These are phyloP conservation scores for Xiphorhynchus elegans DNA, from an alignment of 2,113 vertebrate species.

Conservation along the genomic window DNA sequence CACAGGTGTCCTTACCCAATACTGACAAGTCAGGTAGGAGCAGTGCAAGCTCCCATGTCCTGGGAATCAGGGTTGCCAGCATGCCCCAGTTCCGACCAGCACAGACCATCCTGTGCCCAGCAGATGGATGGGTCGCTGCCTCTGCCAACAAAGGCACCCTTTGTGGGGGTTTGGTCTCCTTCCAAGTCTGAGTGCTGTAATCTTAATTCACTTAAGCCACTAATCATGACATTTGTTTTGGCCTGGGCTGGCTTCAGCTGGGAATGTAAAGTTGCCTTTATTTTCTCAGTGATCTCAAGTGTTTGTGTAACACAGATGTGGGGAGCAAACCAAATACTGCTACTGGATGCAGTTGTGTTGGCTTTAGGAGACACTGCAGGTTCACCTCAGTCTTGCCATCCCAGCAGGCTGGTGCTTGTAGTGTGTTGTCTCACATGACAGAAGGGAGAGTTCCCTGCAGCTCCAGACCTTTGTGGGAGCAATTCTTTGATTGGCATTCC, in stretches of 20 bases:
- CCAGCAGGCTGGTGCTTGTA: neutral
- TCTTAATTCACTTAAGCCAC: slow-evolving; percentile 16
- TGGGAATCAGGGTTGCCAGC: neutral
- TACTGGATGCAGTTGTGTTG: neutral
- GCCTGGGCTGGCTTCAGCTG: neutral
- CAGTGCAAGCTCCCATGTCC: neutral
- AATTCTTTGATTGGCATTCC: neutral
- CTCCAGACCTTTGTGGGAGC: neutral
- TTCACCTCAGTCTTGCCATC: neutral
- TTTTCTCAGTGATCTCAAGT: neutral
- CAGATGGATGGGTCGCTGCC: neutral
- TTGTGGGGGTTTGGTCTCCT: neutral
- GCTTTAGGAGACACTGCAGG: neutral
- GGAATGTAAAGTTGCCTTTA: neutral
- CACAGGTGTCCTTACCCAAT: neutral
- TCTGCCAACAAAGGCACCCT: neutral
- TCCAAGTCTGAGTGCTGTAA: neutral
- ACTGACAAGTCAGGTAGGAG: neutral
- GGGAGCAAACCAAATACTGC: neutral
- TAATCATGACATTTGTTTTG: neutral
- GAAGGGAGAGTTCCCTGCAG: neutral
- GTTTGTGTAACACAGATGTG: neutral
- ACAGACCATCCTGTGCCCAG: neutral
- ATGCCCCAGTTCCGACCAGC: neutral
- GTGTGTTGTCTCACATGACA: neutral